These are phyloP conservation scores for Pseudomyrmex cubaensis DNA, from an alignment of 1,140 invertebrate species.

Conservation along the genomic window DNA sequence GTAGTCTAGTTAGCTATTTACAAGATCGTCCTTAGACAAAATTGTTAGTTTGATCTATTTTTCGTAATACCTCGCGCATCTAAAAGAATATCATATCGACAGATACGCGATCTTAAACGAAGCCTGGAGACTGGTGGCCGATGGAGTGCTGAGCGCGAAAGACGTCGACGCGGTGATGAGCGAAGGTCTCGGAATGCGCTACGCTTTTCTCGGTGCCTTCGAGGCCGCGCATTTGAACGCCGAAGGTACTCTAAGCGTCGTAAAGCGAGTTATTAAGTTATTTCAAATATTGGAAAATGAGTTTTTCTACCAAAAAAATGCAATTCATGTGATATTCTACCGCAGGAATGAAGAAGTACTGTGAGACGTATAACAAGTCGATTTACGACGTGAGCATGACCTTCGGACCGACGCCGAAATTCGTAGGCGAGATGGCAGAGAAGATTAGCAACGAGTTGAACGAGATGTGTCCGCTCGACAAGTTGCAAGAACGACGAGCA, in stretches of 20 bases:
- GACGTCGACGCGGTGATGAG: constrained; percentile 98
- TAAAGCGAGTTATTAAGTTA: neutral
- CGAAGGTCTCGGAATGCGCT: constrained; percentile 97
- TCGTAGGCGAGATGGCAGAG: constrained; percentile 88
- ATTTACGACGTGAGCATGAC: constrained; percentile 92
- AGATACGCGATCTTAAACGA: constrained; percentile 98
- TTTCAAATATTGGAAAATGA: neutral
- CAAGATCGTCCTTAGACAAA: neutral
- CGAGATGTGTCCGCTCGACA: constrained; percentile 90
- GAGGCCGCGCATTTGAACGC: constrained; percentile 98
- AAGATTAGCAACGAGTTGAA: constrained; percentile 90
- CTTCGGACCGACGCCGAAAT: constrained; percentile 90
- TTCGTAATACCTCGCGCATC: constrained; percentile 12
- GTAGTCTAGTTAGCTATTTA: constrained; percentile 23
- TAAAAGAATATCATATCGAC: constrained; percentile 38
- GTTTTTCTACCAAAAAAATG: neutral
- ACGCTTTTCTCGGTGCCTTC: constrained; percentile 97
- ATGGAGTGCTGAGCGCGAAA: constrained; percentile 92
- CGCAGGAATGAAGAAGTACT: constrained; percentile 89
- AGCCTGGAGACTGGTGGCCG: constrained; percentile 94
- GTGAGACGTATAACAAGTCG: constrained; percentile 91
- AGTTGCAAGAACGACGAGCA: constrained; percentile 89
- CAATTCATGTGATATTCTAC: constrained; percentile 26
- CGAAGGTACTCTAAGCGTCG: constrained; percentile 88
- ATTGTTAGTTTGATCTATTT: neutral